Percentiles rank a stretch among this genome's conserved stretches.
Evolutionary conservation across 2,113 vertebrate species (phyloP).

Genomic region (Chauna torquata): DNA sequence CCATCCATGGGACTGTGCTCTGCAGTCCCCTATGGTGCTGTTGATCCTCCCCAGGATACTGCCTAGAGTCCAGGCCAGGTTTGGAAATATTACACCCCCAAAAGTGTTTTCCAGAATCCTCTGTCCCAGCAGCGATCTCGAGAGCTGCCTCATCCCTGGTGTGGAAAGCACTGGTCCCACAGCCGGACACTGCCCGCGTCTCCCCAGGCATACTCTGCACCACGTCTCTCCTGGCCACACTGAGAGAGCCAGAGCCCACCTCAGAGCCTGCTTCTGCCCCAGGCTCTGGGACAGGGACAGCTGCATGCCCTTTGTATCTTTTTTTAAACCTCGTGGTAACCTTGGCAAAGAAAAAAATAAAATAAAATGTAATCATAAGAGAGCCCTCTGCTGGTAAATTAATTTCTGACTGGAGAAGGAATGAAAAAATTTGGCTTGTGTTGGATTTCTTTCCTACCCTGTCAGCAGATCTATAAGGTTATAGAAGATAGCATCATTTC

Average conservation of each 20-base stretch:
- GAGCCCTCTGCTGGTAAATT: slow-evolving; percentile 46
- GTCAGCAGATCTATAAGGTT: background rate
- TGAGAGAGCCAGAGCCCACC: background rate
- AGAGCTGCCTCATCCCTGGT: fast-evolving
- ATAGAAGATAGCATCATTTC: background rate
- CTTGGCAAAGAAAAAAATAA: background rate
- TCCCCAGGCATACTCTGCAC: background rate
- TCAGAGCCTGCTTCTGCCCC: fast-evolving
- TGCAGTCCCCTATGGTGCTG: background rate
- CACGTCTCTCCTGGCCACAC: background rate
- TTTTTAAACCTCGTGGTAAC: background rate
- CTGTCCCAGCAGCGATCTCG: background rate
- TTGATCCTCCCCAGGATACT: background rate
- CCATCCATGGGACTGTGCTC: background rate
- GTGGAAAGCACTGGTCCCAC: fast-evolving
- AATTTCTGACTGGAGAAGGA: background rate
- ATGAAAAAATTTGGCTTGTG: background rate
- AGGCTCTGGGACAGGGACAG: background rate
- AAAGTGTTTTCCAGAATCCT: background rate
- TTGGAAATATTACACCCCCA: background rate
- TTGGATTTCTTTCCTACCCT: background rate
- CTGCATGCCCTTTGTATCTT: background rate
- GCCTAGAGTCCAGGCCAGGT: background rate
- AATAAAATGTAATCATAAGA: background rate
- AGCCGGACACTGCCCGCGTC: fast-evolving